phyloP scores from a whole-genome alignment of 1,140 invertebrate genomes.

The Pteromalus puparum region DNA sequence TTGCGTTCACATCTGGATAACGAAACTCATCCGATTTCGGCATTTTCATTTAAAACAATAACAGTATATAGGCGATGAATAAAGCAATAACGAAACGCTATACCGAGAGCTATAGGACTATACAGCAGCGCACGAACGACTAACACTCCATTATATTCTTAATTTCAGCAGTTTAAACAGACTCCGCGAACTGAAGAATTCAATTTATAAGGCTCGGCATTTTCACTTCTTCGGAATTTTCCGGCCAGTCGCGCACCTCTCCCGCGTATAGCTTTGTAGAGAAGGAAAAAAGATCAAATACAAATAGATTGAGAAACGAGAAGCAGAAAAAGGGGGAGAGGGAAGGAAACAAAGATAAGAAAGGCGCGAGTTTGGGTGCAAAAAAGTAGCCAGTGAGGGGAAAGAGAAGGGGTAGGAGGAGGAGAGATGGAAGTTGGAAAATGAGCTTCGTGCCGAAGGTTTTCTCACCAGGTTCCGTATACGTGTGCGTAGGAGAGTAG shows the following conservation, averaged over 20 bases:
- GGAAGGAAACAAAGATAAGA: not conserved
- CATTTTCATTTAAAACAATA: not conserved
- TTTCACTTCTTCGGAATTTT: not conserved
- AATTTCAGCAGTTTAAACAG: slow-evolving; percentile 31
- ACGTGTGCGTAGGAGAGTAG: not conserved
- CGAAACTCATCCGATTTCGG: not conserved
- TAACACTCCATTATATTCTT: slow-evolving; percentile 8
- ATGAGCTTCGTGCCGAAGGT: not conserved
- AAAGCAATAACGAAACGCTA: not conserved
- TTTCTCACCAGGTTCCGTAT: not conserved
- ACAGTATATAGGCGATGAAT: not conserved
- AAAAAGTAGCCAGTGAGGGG: too few species aligned
- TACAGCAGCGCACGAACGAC: not conserved
- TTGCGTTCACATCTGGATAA: not conserved
- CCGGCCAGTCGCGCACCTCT: not conserved
- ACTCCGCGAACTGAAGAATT: slow-evolving; percentile 18
- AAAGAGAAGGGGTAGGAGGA: not conserved
- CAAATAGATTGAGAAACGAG: too few species aligned
- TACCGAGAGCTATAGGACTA: not conserved
- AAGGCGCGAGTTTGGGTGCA: too few species aligned
- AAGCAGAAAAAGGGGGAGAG: too few species aligned
- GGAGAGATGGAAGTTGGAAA: slow-evolving; percentile 1
- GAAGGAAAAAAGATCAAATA: too few species aligned
- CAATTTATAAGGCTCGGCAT: slow-evolving; percentile 24
- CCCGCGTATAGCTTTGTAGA: too few species aligned